A percentile compares a stretch with the other conserved stretches of the same genome.
These are phyloP conservation scores for Lytechinus pictus DNA, from an alignment of 35 echinoderm and acorn worm species.

Conservation along the genomic window DNA sequence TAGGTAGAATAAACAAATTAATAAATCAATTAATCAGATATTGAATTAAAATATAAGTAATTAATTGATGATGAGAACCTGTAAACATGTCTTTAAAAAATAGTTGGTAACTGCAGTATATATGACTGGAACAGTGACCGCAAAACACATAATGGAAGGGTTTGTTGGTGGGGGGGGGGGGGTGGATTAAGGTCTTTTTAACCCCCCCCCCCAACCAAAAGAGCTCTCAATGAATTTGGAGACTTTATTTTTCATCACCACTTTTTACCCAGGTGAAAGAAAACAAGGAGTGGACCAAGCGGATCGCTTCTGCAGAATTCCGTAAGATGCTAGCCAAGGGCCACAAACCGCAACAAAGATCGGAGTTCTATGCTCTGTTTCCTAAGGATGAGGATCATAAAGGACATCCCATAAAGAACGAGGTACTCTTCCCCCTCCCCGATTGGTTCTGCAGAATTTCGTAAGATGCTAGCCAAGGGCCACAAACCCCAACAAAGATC, in stretches of 20 bases:
- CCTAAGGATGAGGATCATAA: conserved; percentile 23
- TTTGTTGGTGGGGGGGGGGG: no score
- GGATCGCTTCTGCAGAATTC: conserved; percentile 26
- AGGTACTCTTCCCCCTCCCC: not conserved
- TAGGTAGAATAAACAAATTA: no score
- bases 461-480: conserved; percentile 13
- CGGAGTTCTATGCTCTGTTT: conserved; percentile 27
- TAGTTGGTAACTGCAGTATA: no score
- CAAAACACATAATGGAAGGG: no score
- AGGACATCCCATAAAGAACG: conserved; percentile 14
- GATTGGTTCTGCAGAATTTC: conserved; percentile 10
- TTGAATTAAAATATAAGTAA: no score
- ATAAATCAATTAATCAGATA: no score
- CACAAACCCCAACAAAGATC: not conserved
- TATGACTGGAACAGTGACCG: no score
- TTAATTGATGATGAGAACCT: no score
- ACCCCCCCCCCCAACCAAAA: not conserved
- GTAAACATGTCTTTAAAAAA: no score
- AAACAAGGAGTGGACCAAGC: conserved; percentile 32
- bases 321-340: conserved; percentile 19
- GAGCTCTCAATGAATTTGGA: not conserved
- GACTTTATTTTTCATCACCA: not conserved
- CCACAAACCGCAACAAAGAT: not conserved
- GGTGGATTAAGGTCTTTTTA: no score
- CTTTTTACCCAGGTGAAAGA: not conserved